Conservation (phyloP, 23 tunicate genomes). For the Pegea sp. region DNA sequence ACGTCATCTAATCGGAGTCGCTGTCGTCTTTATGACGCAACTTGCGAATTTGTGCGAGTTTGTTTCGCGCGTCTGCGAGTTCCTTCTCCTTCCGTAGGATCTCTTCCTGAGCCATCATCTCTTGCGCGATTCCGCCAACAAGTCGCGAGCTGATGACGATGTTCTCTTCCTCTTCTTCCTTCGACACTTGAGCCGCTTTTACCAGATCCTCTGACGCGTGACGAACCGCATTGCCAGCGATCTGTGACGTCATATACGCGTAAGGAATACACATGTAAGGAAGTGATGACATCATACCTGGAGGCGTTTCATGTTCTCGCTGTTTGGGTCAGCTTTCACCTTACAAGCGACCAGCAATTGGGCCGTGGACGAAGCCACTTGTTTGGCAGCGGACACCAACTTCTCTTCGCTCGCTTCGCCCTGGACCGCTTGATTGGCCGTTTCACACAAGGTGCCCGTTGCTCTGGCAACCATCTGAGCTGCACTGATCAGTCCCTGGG, state of each 20-base stretch:
- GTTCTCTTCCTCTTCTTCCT: conserved; percentile 37
- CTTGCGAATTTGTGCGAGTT: conserved; percentile 73
- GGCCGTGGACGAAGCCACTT: conserved; percentile 82
- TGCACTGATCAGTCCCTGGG: conserved; percentile 75
- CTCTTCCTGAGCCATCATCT: conserved; percentile 97
- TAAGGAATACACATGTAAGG: not conserved
- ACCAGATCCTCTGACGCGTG: conserved; percentile 94
- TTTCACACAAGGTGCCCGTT: conserved; percentile 82
- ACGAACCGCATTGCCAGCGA: conserved; percentile 90
- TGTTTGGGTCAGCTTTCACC: conserved; percentile 94
- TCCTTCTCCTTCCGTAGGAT: conserved; percentile 86
- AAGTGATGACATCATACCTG: conserved; percentile 27
- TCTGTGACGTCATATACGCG: conserved; percentile 29
- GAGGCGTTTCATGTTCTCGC: conserved; percentile 87
- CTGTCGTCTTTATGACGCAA: conserved; percentile 68
- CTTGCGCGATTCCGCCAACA: conserved; percentile 88
- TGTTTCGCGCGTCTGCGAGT: conserved; percentile 70
- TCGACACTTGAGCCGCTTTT: conserved; percentile 59
- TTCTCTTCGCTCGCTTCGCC: conserved; percentile 91
- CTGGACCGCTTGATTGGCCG: conserved; percentile 91
- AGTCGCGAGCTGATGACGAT: conserved; percentile 57
- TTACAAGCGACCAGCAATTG: conserved; percentile 91
- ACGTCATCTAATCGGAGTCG: conserved; percentile 71
- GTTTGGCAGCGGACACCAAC: conserved; percentile 75
- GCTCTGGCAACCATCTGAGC: conserved; percentile 95